These are phyloP conservation scores for Spea multiplicata DNA, from an alignment of 2,113 vertebrate genomes.

Conservation along the genomic window DNA sequence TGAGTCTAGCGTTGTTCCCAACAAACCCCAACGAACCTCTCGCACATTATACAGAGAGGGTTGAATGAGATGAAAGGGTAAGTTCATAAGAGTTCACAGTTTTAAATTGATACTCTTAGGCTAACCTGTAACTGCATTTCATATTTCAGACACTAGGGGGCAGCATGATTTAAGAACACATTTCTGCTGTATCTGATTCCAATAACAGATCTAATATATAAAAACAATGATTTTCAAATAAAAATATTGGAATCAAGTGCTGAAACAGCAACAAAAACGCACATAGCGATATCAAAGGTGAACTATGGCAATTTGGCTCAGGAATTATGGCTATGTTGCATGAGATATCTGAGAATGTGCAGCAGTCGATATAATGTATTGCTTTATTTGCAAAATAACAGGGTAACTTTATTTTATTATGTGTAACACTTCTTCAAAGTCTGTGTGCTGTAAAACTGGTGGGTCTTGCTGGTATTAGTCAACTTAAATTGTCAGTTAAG, in stretches of 20 bases:
- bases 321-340: background rate
- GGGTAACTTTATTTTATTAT: no score
- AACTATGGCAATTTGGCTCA: background rate
- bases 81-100: background rate
- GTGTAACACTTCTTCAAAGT: no score
- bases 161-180: background rate
- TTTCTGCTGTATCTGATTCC: background rate
- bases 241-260: conserved; percentile 2
- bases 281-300: background rate
- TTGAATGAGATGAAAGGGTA: no score
- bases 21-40: no score
- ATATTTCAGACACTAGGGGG: background rate
- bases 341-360: background rate
- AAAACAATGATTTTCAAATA: conserved; percentile 7
- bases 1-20: no score
- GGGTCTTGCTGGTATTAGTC: no score
- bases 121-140: background rate
- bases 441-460: no score
- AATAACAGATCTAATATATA: background rate
- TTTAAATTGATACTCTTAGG: background rate
- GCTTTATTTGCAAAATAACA: no score
- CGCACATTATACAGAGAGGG: no score
- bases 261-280: conserved; percentile 1
- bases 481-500: no score
- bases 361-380: no score